Evolutionary conservation across 2,113 vertebrate species (phyloP), one percentile per base, ranked within the genome.

Genomic region (Dendropsophus ebraccatus): DNA sequence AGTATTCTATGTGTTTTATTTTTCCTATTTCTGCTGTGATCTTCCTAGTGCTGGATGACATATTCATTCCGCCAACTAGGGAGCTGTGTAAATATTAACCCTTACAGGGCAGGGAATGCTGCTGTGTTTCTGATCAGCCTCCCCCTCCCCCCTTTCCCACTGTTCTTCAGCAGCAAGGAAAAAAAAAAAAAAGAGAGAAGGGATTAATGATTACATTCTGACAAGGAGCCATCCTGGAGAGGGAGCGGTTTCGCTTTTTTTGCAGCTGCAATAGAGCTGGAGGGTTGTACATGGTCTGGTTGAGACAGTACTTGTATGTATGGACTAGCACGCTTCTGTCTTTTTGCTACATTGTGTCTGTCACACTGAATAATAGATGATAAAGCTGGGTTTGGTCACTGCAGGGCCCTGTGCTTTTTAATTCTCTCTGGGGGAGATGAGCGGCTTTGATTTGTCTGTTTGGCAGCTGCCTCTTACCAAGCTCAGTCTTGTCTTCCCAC

Each of bases 191-290:
- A n/a, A n/a, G n/a, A n/a, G n/a, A n/a, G n/a, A n/a, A 81, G 28
- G 85, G 78, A 74, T 87, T 87, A 87, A 81, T 87, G 85, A 87
- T 87, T 87, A 81, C 78, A 81, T 87, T 87, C 76, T 73, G 65
- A 81, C 65, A 86, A 81, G 84, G 67, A 49, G 19, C 73, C 35
- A 81, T 87, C 67, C 77, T 60, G 28, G 35, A 14, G 60, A 47
- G 62, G 84, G 70, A 49, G 32, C 72, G 82, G 58, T 62, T 75
- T 7, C 19, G 13, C 19, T 58, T 58, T 58, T 58, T 58, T 58
- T 81, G 72, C 54, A 75, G 32, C 82, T 84, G 70, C 50, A 56
- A 12, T 49, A 49, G 54, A 67, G 32, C 47, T 65, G 84, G 14
- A 25, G 23, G 16, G 58, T 47, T 11, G 21, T 41, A 2, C 45